Evolutionary conservation across 2,113 vertebrate species (phyloP).

Genomic region (Mionectes macconnelli): DNA sequence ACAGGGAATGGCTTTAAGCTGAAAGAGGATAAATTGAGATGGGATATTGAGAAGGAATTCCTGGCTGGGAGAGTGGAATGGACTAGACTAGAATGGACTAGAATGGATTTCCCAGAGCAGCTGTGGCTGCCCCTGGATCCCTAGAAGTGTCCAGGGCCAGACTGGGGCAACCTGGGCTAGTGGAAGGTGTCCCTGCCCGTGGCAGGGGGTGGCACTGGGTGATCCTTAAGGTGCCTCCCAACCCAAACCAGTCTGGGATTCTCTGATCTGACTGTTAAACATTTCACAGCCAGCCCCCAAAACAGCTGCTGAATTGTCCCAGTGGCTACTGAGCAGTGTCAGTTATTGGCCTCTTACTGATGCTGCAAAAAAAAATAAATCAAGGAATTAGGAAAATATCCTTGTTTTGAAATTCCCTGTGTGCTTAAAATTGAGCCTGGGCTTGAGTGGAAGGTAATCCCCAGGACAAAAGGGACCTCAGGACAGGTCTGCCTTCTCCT

Average conservation of each 20-base stretch:
- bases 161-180: background rate
- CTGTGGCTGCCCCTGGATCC: background rate
- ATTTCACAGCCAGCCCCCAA: background rate
- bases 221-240: background rate
- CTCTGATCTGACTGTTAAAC: background rate
- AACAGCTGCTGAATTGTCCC: too few species aligned
- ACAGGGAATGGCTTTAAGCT: background rate
- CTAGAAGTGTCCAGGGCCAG: background rate
- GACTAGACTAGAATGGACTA: background rate
- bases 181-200: background rate
- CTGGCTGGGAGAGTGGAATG: background rate
- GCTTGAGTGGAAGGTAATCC: background rate
- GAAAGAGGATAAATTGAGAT: too few species aligned
- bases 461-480: background rate
- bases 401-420: background rate
- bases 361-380: background rate
- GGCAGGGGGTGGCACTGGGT: background rate
- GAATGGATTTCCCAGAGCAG: background rate
- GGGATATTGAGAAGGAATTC: background rate
- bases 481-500: background rate
- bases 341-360: background rate
- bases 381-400: background rate
- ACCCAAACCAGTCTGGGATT: background rate
- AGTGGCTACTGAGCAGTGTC: background rate
- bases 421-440: background rate